phyloP scores from a whole-genome alignment of 1,140 invertebrate species.

The Saccostrea echinata region DNA sequence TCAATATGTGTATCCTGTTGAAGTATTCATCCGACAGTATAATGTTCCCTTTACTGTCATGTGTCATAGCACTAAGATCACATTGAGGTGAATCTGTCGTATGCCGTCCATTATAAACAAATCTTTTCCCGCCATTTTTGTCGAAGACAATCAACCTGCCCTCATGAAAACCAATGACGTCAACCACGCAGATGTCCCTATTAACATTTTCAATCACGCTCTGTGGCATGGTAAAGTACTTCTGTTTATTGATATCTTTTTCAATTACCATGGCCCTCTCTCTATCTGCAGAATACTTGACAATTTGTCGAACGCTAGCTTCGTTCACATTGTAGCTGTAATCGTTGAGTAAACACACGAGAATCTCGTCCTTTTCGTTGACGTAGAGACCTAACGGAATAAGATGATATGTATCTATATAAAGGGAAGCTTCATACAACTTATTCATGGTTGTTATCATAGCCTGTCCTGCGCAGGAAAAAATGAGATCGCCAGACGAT shows the following conservation, averaged over 20 bases:
- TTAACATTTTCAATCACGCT: conserved; percentile 36
- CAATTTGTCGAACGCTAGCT: conserved; percentile 23
- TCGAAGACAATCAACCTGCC: conserved; percentile 13
- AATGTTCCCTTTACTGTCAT: conserved; percentile 36
- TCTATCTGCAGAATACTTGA: background rate
- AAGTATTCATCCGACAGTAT: conserved; percentile 34
- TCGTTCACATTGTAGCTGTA: background rate
- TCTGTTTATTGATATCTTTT: background rate
- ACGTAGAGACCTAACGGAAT: conserved; percentile 20
- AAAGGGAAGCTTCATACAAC: background rate
- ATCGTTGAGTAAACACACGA: conserved; percentile 19
- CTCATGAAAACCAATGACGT: background rate
- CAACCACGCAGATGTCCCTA: conserved; percentile 31
- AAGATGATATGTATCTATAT: background rate
- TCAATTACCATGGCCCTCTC: conserved; percentile 25
- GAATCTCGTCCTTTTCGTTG: conserved; percentile 21
- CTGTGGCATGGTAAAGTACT: conserved; percentile 23
- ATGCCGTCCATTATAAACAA: conserved; percentile 12
- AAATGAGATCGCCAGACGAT: conserved; percentile 20
- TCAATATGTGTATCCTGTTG: conserved; percentile 3
- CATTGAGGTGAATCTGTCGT: background rate
- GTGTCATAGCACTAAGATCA: conserved; percentile 13
- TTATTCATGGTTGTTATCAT: background rate
- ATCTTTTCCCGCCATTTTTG: background rate
- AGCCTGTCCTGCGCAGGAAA: background rate